Evolutionary conservation across 2,888 invertebrate genomes (phyloP), one percentile per base, ranked within the genome.

Genomic region (Pseudanteris insignis): DNA sequence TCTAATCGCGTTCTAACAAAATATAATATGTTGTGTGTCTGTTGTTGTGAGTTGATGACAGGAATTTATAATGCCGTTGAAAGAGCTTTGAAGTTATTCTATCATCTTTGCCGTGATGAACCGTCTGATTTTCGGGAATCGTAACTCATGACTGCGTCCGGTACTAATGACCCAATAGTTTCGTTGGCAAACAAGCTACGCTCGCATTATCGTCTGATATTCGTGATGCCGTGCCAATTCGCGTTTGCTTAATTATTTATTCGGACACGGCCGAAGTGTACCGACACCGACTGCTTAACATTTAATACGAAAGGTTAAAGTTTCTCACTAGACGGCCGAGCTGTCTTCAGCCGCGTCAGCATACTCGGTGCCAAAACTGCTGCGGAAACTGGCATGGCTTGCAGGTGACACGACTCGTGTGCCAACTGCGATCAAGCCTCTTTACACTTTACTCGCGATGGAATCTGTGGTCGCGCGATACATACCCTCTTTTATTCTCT

Each of bases 221-320:
- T 50, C 25, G 12, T 7, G 10, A 40, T 40, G 32, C 9, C 26
- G 1, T 8, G n/a, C 18, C 11, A 50, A 36, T 34, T 30, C 10
- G 4, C 13, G 13, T 29, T 51, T 25, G 29, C 12, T 32, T 36
- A 36, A 41, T 59, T 53, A 53, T 53, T 59, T 51, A 54, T 37
- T 29, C 18, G 21, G 5, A 21, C 15, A 7, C 41, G 51, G 41
- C 12, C 25, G 24, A 40, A 24, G 18, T 25, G 33, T 36, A 46
- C 58, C 46, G 59, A 51, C 44, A 40, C 51, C 43, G 46, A 59
- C 47, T 41, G 33, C 36, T 29, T 29, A 44, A 12, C 38, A 15
- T 44, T 53, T 53, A 44, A 53, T 44, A 37, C 43, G 18, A 50
- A 51, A 59, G 51, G 59, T 59, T 46, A 51, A 48, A 51, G 51